Evolutionary conservation across 2,113 vertebrate species (phyloP).

Genomic region (Euleptes europaea): DNA sequence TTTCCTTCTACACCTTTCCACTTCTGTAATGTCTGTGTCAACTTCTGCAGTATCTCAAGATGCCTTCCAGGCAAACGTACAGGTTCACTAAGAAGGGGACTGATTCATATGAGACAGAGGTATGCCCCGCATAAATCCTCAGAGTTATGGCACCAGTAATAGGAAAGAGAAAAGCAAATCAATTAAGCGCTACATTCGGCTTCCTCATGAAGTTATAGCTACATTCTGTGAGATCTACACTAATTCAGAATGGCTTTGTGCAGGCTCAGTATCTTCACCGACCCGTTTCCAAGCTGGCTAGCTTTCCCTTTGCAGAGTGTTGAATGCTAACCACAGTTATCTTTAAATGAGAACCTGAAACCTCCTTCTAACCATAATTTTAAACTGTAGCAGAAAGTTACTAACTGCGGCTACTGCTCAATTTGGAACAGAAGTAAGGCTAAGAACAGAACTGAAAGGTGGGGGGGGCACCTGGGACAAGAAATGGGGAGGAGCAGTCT

Average conservation of each 20-base stretch:
- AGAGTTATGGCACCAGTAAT: not conserved
- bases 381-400: not conserved
- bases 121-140: not conserved
- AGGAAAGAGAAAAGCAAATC: not conserved
- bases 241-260: not conserved
- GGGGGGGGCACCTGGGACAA: no score
- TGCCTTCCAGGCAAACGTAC: not conserved
- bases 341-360: no score
- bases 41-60: not conserved
- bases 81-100: not conserved
- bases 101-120: not conserved
- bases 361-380: not conserved
- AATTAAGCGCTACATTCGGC: not conserved
- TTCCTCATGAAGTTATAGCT: not conserved
- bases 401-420: no score
- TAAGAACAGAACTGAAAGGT: no score
- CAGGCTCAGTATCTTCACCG: not conserved
- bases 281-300: not conserved
- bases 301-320: not conserved
- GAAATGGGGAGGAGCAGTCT: no score
- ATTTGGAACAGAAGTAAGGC: no score
- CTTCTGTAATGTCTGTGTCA: not conserved
- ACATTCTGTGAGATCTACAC: not conserved
- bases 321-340: not conserved
- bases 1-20: not conserved